A percentile compares a stretch with the other conserved stretches of the same genome.
Evolutionary conservation across 2,113 vertebrate species (phyloP).

Genomic region (Oenanthe oenanthe): DNA sequence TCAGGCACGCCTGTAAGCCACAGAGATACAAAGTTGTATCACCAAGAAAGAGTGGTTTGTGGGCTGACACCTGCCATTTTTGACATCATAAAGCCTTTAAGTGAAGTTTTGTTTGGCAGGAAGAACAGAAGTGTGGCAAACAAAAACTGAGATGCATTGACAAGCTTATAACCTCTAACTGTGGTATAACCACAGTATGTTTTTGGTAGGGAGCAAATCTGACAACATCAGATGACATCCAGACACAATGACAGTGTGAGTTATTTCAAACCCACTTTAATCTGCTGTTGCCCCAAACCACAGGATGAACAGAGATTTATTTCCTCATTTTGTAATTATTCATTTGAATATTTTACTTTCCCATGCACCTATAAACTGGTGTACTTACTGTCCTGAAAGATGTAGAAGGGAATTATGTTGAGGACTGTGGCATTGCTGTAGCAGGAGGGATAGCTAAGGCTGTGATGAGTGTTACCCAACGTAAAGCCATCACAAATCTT

Average conservation of each 20-base stretch:
- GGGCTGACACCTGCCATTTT: background rate
- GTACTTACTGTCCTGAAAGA: background rate
- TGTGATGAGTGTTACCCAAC: background rate
- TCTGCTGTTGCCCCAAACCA: background rate
- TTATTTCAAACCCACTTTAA: background rate
- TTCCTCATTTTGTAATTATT: background rate
- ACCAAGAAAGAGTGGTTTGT: background rate
- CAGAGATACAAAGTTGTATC: fast-evolving
- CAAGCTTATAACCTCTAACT: background rate
- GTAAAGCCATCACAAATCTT: background rate
- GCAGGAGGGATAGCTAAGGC: background rate
- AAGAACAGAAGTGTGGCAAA: background rate
- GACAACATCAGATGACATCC: background rate
- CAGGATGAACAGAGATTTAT: background rate
- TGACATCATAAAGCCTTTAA: background rate
- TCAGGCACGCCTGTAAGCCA: background rate
- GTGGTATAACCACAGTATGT: background rate
- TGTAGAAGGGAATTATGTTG: background rate
- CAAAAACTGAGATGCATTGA: background rate
- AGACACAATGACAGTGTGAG: background rate
- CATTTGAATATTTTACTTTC: background rate
- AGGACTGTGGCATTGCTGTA: background rate
- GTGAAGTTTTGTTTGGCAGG: background rate
- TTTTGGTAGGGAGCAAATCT: background rate
- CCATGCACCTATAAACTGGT: background rate